These are phyloP conservation scores for Heterochromis multidens DNA, from an alignment of 2,113 vertebrate genomes.

Conservation along the genomic window DNA sequence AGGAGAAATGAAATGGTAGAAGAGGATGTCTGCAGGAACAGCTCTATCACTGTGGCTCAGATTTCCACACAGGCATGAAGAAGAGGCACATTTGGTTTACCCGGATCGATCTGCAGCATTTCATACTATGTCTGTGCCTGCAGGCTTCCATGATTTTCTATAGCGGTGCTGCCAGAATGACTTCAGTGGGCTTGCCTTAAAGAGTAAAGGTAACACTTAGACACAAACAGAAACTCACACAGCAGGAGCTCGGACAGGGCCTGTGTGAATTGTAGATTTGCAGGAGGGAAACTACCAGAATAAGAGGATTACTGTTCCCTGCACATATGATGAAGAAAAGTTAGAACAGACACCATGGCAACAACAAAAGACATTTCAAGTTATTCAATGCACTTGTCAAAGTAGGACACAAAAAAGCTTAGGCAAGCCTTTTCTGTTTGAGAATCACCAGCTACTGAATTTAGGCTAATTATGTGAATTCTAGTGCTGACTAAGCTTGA, in stretches of 20 bases:
- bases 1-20: slow-evolving; percentile 8
- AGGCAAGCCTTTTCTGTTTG: slow-evolving; percentile 10
- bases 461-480: slow-evolving; percentile 23
- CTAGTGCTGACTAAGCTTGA: slow-evolving; percentile 30
- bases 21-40: background rate
- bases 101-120: slow-evolving; percentile 20
- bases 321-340: slow-evolving; percentile 27
- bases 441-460: slow-evolving; percentile 35
- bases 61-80: slow-evolving; percentile 23
- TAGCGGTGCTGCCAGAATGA: background rate
- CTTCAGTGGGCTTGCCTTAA: slow-evolving; percentile 1
- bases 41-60: slow-evolving; percentile 20
- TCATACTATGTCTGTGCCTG: slow-evolving; percentile 1
- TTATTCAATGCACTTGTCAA: slow-evolving; percentile 33
- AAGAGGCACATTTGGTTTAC: slow-evolving; percentile 22
- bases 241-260: background rate
- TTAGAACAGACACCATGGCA: slow-evolving; percentile 15
- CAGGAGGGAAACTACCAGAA: background rate
- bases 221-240: background rate
- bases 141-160: background rate
- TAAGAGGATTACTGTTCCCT: slow-evolving; percentile 29
- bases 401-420: slow-evolving; percentile 37
- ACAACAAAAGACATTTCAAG: slow-evolving; percentile 24
- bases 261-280: background rate
- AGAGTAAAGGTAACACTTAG: slow-evolving; percentile 4